Percentiles rank a stretch among this genome's conserved stretches.
phyloP scores from a whole-genome alignment of 2,888 invertebrate species.

The Octodonta nipae region DNA sequence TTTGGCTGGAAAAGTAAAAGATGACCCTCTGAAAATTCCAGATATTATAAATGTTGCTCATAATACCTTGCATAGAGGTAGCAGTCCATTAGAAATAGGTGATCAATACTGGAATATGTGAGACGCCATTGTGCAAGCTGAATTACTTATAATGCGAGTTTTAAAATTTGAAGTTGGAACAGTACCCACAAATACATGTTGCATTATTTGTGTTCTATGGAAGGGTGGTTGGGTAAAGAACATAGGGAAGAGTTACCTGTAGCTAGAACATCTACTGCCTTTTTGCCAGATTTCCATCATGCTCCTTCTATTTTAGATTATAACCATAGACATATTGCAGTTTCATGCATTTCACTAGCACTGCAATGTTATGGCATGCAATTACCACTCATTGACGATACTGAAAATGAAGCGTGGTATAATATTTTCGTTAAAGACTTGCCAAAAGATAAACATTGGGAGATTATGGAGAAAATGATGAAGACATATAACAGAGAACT shows the following conservation, averaged over 20 bases:
- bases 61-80: conserved; percentile 69
- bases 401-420: conserved; percentile 74
- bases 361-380: conserved; percentile 73
- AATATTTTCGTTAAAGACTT: conserved; percentile 71
- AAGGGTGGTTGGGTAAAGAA: conserved; percentile 66
- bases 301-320: conserved; percentile 66
- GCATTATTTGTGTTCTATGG: conserved; percentile 73
- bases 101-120: conserved; percentile 87
- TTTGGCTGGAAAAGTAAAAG: conserved; percentile 84
- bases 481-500: conserved; percentile 67
- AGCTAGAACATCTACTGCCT: conserved; percentile 64
- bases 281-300: conserved; percentile 81
- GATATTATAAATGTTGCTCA: conserved; percentile 89
- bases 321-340: conserved; percentile 71
- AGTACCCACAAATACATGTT: conserved; percentile 69
- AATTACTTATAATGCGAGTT: conserved; percentile 70
- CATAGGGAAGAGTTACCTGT: conserved; percentile 67
- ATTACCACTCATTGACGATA: conserved; percentile 67
- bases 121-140: conserved; percentile 84
- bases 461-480: conserved; percentile 78
- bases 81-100: conserved; percentile 68
- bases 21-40: conserved; percentile 73
- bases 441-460: conserved; percentile 71
- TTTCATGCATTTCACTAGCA: conserved; percentile 73
- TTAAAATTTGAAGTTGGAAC: conserved; percentile 63